Base-by-base conservation (phyloP, 2,888 invertebrate genomes). In the Epirrhoe alternata region DNA sequence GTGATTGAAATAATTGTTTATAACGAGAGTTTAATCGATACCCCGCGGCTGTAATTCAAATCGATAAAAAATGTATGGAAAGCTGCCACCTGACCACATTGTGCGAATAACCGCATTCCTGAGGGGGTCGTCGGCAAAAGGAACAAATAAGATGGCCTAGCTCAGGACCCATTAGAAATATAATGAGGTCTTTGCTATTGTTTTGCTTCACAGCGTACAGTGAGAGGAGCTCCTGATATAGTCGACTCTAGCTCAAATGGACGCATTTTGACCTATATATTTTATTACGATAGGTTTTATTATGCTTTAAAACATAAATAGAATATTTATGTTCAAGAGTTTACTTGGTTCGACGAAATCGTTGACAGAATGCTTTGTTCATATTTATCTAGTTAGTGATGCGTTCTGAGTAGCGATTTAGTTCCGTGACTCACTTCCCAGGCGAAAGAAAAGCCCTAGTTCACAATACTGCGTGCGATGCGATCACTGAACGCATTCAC, bases 401-500 rank as follows among this genome's bases (percentile, higher is more conserved):
- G 72, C 68, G 74, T 68, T 71, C 70, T 61, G 73, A 74, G 75
- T 71, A 74, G 74, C 68, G 73, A 72, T 60, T 72, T 74, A 76
- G 71, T 70, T 66, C 66, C 72, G 70, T 75, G 84, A 76, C 78
- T 87, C 78, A 85, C 85, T 90, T 90, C 89, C 86, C 90, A 89
- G 81, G 87, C 77, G 75, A 86, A 88, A 89, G 86, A 90, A 89
- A 88, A 85, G 85, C 76, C 79, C 86, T 69, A 86, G 83, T 85
- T 88, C 77, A 89, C 89, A 89, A 90, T 89, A 86, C 83, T 66
- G 64, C 66, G 68, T 61, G 70, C 66, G 72, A 73, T 70, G 67
- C 56, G 64, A 77, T 82, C 77, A 67, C 57, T 53, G 57, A 55
- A 16, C 12, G 30, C 54, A 59, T 17, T 62, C 30, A 55, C 24